A percentile compares a stretch with the other conserved stretches of the same genome.
Conservation (phyloP, 2,888 invertebrate species). For the Nymphalis polychloros region DNA sequence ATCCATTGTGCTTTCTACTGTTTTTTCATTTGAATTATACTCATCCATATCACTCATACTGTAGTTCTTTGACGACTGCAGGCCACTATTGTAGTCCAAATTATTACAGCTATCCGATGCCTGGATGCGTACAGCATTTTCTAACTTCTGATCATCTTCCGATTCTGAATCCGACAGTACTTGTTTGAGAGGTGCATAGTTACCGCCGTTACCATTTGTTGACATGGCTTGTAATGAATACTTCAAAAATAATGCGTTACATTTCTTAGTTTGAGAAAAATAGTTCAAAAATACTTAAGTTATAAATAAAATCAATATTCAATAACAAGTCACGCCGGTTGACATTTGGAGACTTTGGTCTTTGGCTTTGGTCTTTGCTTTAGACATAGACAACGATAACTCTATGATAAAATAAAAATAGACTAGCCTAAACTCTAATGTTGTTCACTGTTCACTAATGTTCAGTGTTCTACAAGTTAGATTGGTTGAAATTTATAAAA, state of each 20-base stretch:
- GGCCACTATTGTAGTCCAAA: conserved; percentile 72
- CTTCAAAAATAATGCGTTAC: conserved; percentile 27
- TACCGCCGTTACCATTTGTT: conserved; percentile 73
- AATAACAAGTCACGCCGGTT: conserved; percentile 20
- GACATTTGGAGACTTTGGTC: conserved; percentile 6
- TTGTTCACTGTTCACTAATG: no score
- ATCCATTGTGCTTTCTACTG: conserved; percentile 75
- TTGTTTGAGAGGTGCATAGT: conserved; percentile 89
- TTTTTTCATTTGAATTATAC: conserved; percentile 71
- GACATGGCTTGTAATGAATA: conserved; percentile 58
- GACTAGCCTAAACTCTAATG: no score
- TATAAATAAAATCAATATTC: conserved; percentile 34
- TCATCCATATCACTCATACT: conserved; percentile 76
- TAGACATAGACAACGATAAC: not conserved
- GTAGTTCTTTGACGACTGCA: conserved; percentile 71
- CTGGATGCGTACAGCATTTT: conserved; percentile 63
- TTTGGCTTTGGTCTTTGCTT: not conserved
- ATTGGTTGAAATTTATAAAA: no score
- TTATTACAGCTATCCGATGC: conserved; percentile 68
- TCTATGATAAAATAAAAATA: no score
- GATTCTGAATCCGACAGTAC: conserved; percentile 89
- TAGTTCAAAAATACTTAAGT: conserved; percentile 16
- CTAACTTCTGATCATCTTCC: conserved; percentile 83
- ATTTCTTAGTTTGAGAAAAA: conserved; percentile 28
- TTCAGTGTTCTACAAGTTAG: no score